Conservation (phyloP, 1,140 invertebrate species). For the Pararge aegeria region DNA sequence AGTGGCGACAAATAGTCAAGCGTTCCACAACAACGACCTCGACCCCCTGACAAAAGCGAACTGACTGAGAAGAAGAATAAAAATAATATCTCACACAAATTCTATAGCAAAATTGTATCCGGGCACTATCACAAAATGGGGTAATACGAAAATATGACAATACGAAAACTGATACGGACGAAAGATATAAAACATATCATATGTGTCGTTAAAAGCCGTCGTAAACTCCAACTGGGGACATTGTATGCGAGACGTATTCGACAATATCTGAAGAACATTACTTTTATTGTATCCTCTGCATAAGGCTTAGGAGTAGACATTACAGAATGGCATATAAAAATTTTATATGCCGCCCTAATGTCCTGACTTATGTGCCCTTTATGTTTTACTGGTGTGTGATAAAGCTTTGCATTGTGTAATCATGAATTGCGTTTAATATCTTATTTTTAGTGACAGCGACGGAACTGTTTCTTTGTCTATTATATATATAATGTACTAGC, state of each 20-base stretch:
- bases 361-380: conserved; percentile 8
- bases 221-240: conserved; percentile 36
- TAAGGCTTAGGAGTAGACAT: conserved; percentile 21
- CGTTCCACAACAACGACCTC: too few species aligned
- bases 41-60: too few species aligned
- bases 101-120: neutral
- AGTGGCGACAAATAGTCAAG: too few species aligned
- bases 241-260: conserved; percentile 37
- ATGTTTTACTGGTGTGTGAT: conserved; percentile 3
- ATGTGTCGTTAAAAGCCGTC: conserved; percentile 45
- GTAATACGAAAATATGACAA: conserved; percentile 38
- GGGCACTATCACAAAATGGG: neutral
- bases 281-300: conserved; percentile 40
- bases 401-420: neutral
- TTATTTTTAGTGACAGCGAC: too few species aligned
- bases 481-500: too few species aligned
- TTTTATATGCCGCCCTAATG: conserved; percentile 17
- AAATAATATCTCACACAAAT: too few species aligned
- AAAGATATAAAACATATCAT: conserved; percentile 49
- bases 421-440: too few species aligned
- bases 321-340: conserved; percentile 19
- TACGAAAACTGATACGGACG: conserved; percentile 43
- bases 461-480: too few species aligned
- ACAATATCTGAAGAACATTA: conserved; percentile 42
- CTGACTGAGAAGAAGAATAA: too few species aligned